Evolutionary conservation across 2,888 invertebrate species (phyloP).

Genomic region (Cryptus armator): DNA sequence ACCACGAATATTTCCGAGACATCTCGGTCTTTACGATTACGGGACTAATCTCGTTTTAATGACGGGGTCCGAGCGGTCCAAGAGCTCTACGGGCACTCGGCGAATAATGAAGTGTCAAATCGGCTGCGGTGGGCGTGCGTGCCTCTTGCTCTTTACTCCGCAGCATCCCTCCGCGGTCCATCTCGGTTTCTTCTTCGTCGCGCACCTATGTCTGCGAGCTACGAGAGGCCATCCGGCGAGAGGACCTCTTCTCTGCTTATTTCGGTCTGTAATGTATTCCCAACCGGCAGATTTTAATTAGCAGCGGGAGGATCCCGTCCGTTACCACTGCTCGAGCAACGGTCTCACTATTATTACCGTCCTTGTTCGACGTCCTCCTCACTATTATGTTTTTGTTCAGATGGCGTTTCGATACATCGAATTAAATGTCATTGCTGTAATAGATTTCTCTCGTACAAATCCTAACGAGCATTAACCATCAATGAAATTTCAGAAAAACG

Average conservation of each 20-base stretch:
- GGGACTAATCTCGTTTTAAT: slow-evolving; percentile 85
- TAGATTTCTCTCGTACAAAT: no score
- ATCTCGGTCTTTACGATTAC: slow-evolving; percentile 77
- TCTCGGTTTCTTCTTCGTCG: slow-evolving; percentile 60
- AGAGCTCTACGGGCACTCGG: slow-evolving; percentile 73
- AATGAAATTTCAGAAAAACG: no score
- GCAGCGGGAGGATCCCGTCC: slow-evolving; percentile 78
- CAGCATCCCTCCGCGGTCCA: slow-evolving; percentile 13
- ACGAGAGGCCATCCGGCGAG: neutral
- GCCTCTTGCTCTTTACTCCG: slow-evolving; percentile 71
- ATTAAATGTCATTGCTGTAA: neutral
- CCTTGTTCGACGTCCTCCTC: slow-evolving; percentile 47
- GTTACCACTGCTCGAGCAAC: slow-evolving; percentile 71
- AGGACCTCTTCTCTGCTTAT: slow-evolving; percentile 30
- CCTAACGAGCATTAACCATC: no score
- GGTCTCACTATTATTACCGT: slow-evolving; percentile 78
- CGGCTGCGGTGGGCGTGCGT: slow-evolving; percentile 81
- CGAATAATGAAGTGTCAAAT: slow-evolving; percentile 85
- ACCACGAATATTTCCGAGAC: slow-evolving; percentile 64
- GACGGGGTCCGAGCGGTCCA: slow-evolving; percentile 79
- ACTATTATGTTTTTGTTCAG: slow-evolving; percentile 21
- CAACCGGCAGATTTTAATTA: slow-evolving; percentile 83
- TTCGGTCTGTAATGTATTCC: slow-evolving; percentile 75
- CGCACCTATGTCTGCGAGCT: slow-evolving; percentile 36
- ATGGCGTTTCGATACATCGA: neutral